Evolutionary conservation across 2,888 invertebrate genomes (phyloP), one percentile per base, ranked within the genome.

Genomic region (Oxyscelio sp.): DNA sequence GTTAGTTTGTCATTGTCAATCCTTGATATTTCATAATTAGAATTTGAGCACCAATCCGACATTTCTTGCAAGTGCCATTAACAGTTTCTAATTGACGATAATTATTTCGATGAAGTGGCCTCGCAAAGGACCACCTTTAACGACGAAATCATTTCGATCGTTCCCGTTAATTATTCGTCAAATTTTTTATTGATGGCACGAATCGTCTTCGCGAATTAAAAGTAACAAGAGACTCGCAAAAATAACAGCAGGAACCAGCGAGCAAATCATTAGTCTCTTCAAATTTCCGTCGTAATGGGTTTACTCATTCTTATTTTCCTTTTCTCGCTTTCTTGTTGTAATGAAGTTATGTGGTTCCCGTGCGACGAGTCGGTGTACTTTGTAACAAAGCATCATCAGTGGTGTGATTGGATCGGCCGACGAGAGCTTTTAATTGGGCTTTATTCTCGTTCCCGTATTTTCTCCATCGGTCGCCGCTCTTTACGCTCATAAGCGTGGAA

Each of bases 391-490:
- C 34, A 21, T 73, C 61, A 74, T 74, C 40, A 68, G 65, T 24
- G 52, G 40, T 34, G 66, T 61, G 74, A 74, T 74, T 74, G 63
- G 50, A 83, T 79, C 66, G 68, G 83, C 50, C 56, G 54, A 50
- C 71, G 59, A 74, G 68, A 79, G 83, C 75, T 84, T 80, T 75
- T 84, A 84, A 80, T 84, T 80, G 84, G 59, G 68, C 79, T 80
- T 75, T 50, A 66, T 65, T 73, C 74, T 63, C 77, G 48, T 81
- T 74, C 34, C 50, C 40, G 54, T 73, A 74, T 79, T 78, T 50
- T 74, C 48, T 21, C 19, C 58, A 56, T 56, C 70, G 48, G 70
- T 31, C 50, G 43, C 21, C 48, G 50, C 68, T 48, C 50, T 68
- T 63, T 59, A 11, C 71, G 45, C 38, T 63, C 71, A 65, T 56